Evolutionary conservation across 2,888 invertebrate genomes (phyloP), one percentile per base, ranked within the genome.

Genomic region (Ectemnius continuus): DNA sequence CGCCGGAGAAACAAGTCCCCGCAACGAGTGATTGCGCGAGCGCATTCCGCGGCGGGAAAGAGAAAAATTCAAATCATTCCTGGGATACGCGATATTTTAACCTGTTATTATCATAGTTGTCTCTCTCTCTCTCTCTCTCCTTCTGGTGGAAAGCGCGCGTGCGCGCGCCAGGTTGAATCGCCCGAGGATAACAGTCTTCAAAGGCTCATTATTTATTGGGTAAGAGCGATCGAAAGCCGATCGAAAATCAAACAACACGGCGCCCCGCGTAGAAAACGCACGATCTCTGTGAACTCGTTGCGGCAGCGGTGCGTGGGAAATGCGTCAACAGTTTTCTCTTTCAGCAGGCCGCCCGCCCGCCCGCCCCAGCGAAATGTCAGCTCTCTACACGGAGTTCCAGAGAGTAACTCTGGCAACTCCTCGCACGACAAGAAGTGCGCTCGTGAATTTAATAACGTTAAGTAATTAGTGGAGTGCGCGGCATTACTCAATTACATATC

Each of bases 381-480:
- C 16, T 52, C 52, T 4, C 52, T 14, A 16, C 52, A 5, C 13
- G 52, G n/a, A 14, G 8, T 14, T 52, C 52, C 13, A 6, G 52
- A 36, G 36, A 36, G 36, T 6, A 11, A 36, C 36, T 36, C 36
- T 36, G 1, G 8, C 8, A 11, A 36, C 36, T 36, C 36, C 6
- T 11, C 36, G 36, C 36, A 1, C 36, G 36, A 28, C n/a, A 58
- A 52, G 75, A 75, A 78, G 73, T 73, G 65, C 61, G 66, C 28
- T 14, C 65, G 46, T 46, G 61, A 78, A 85, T 85, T 83, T 79
- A 84, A 85, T 85, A 83, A 70, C 81, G 82, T 81, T 82, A 82
- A 82, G 75, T 84, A 80, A 83, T 83, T 76, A 73, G 67, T 48
- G 52, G 71, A 74, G 52, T 16, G 52, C 52, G 67, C 26, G 63